Evolutionary conservation across 1,140 invertebrate species (phyloP).

Genomic region (Agrilus planipennis): DNA sequence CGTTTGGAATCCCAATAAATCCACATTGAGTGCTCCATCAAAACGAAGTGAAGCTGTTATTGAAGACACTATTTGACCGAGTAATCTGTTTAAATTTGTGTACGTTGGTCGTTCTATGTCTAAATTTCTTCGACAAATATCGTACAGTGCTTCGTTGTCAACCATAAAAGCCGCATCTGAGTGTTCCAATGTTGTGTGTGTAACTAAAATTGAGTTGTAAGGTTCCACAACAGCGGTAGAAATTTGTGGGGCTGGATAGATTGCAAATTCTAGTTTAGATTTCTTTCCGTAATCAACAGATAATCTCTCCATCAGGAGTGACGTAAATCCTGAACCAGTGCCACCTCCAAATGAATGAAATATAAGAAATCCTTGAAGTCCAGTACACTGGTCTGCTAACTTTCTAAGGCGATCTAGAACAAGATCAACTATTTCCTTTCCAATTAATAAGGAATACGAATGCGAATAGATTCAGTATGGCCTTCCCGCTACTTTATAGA

Average conservation of each 20-base stretch:
- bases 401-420: too few species aligned
- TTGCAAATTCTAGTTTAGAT: constrained; percentile 78
- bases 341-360: constrained; percentile 86
- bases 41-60: constrained; percentile 64
- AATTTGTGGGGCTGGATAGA: constrained; percentile 79
- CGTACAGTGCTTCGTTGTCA: constrained; percentile 80
- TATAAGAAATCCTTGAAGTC: constrained; percentile 83
- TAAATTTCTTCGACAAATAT: constrained; percentile 79
- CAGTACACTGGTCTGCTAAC: too few species aligned
- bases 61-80: constrained; percentile 75
- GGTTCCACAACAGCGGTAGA: constrained; percentile 85
- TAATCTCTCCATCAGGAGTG: constrained; percentile 78
- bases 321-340: constrained; percentile 80
- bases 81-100: constrained; percentile 65
- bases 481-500: too few species aligned
- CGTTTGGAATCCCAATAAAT: too few species aligned
- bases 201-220: constrained; percentile 76
- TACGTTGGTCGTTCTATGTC: constrained; percentile 79
- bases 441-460: too few species aligned
- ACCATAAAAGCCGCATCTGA: constrained; percentile 84
- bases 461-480: too few species aligned
- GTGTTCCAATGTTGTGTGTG: constrained; percentile 70
- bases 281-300: constrained; percentile 84
- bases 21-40: constrained; percentile 63
- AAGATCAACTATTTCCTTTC: too few species aligned